phyloP scores from a whole-genome alignment of 2,797 vertebrate genomes.

The Acanthornis magna region DNA sequence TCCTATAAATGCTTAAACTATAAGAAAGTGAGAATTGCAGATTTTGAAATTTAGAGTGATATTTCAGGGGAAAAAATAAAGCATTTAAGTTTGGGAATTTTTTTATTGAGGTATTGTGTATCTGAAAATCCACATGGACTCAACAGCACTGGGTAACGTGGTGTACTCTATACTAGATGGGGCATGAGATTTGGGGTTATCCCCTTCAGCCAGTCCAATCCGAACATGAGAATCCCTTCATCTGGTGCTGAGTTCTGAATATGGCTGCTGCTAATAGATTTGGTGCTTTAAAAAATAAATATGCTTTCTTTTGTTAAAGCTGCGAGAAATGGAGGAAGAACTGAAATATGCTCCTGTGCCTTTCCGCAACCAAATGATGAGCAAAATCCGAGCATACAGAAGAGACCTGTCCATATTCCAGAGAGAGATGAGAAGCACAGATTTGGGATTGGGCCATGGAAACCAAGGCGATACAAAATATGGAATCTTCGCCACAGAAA shows the following conservation, averaged over 20 bases:
- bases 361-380: slow-evolving; percentile 87
- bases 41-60: background rate
- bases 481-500: slow-evolving; percentile 81
- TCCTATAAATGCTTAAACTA: background rate
- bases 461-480: slow-evolving; percentile 73
- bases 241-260: background rate
- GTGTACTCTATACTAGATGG: fast-evolving
- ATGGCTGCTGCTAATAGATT: background rate
- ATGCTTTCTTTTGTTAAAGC: slow-evolving; percentile 67
- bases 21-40: background rate
- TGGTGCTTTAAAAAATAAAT: background rate
- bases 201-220: background rate
- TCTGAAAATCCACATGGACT: background rate
- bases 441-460: slow-evolving; percentile 73
- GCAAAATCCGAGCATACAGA: slow-evolving; percentile 85
- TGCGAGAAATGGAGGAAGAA: slow-evolving; percentile 94
- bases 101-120: background rate
- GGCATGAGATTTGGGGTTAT: background rate
- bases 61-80: background rate
- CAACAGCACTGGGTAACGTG: background rate
- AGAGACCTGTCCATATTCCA: slow-evolving; percentile 89
- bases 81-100: background rate
- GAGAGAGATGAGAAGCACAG: slow-evolving; percentile 83
- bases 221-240: background rate
- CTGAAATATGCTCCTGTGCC: slow-evolving; percentile 83